Conservation (phyloP, 2,113 vertebrate genomes). For the Parotia lawesii region DNA sequence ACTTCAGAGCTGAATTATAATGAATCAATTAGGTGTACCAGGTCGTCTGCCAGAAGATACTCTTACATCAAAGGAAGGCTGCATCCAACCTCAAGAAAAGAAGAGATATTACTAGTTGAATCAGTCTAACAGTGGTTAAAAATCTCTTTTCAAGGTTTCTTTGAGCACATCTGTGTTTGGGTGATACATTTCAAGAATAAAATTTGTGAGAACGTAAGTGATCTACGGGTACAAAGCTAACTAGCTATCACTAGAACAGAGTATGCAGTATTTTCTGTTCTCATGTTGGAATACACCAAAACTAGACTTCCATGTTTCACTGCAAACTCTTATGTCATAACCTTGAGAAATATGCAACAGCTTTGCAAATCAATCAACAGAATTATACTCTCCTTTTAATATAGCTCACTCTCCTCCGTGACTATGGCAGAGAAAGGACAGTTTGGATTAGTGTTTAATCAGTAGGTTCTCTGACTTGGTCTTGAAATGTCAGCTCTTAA, state of each 20-base stretch:
- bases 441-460: conserved; percentile 43
- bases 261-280: not conserved
- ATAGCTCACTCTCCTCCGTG: not conserved
- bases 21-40: not conserved
- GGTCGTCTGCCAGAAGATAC: not conserved
- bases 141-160: not conserved
- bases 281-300: not conserved
- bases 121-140: not conserved
- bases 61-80: not conserved
- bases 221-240: not conserved
- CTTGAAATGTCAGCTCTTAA: conserved; percentile 52
- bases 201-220: not conserved
- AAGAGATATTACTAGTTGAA: not conserved
- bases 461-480: conserved; percentile 23
- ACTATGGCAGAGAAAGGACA: not conserved
- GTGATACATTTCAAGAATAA: not conserved
- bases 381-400: conserved; percentile 29
- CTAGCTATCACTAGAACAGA: not conserved
- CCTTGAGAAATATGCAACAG: conserved; percentile 28
- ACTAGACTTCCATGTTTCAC: not conserved
- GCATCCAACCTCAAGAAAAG: not conserved
- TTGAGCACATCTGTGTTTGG: not conserved
- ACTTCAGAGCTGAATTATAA: not conserved
- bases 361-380: conserved; percentile 26
- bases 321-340: not conserved